Evolutionary conservation across 2,888 invertebrate species (phyloP), one percentile per base, ranked within the genome.

Genomic region (Myopa testacea): DNA sequence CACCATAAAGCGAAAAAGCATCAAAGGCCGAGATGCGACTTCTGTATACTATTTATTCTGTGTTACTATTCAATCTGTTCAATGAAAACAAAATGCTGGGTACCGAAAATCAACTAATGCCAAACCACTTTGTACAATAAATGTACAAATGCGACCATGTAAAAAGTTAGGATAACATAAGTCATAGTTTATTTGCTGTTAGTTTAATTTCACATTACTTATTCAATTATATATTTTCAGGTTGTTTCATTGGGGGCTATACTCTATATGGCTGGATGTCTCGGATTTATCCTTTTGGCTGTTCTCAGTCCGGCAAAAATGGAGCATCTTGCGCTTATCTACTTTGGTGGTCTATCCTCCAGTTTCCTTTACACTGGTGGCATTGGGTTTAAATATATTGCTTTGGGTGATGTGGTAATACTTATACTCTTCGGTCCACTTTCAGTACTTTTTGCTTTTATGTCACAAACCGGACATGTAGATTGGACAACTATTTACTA

Each of bases 281-380:
- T 93, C 26, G 95, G 95, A 76, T 96, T 96, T 88, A 93, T 96
- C 69, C 89, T 94, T 12, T 89, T 96, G 78, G 93, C 94, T 0
- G 90, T 92, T 79, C 91, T 96, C 78, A 97, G 98, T 75, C 96
- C 96, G 14, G 97, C 97, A 0, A 94, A 95, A 89, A 95, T 98
- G 95, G 98, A 98, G 89, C 98, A 98, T 88, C 90, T 98, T 83
- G 98, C 98, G 7, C 90, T 98, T 69, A 95, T 98, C 0, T 98
- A 97, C 88, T 98, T 98, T 90, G 98, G 98, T 77, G 98, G 98
- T 2, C 89, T 98, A 76, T 98, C 97, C 40, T 96, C 97, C 75
- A 97, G 97, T 82, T 98, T 98, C 90, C 91, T 98, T n/a, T 98
- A 98, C 86, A 98, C 98, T 1, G 98, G 98, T 78, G 98, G 98